Evolutionary conservation across 2,888 invertebrate genomes (phyloP).

Genomic region (Acanthococcus lagerstroemiae): DNA sequence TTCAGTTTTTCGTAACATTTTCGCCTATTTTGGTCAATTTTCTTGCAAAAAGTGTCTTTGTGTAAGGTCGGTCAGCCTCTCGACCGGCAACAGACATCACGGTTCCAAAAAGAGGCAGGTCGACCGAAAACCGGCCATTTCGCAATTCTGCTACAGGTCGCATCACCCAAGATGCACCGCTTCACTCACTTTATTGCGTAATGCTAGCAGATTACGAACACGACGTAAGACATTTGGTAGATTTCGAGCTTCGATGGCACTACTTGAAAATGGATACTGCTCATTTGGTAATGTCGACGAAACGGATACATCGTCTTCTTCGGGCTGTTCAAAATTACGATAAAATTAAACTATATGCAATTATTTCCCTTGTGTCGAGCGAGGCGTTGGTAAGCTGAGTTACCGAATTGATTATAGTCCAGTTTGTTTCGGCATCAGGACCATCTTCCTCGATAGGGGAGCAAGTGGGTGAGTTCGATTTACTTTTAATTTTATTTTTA

Average conservation of each 20-base stretch:
- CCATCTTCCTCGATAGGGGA: not conserved
- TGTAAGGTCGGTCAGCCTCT: too few relatives aligned
- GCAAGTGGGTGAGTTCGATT: too few relatives aligned
- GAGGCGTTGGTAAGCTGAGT: not conserved
- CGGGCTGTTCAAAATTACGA: conserved; percentile 13
- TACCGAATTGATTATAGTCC: conserved; percentile 5
- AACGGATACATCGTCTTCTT: conserved; percentile 8
- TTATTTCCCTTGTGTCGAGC: not conserved
- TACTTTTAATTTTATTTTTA: too few relatives aligned
- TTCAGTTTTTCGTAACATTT: too few relatives aligned
- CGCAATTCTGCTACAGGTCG: too few relatives aligned
- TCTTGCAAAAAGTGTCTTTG: too few relatives aligned
- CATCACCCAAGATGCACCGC: too few relatives aligned
- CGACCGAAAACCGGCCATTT: too few relatives aligned
- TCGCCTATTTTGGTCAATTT: too few relatives aligned
- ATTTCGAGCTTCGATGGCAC: conserved; percentile 46
- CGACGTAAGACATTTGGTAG: conserved; percentile 75
- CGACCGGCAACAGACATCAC: too few relatives aligned
- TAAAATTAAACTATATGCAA: not conserved
- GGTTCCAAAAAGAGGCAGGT: too few relatives aligned
- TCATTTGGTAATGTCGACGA: conserved; percentile 5
- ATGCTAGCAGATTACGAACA: conserved; percentile 76
- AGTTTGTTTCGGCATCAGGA: not conserved
- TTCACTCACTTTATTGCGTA: conserved; percentile 61
- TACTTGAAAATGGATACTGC: not conserved